Percentiles rank a stretch among this genome's conserved stretches.
phyloP scores from a whole-genome alignment of 2,797 vertebrate species.

The Kryptopterus vitreolus region DNA sequence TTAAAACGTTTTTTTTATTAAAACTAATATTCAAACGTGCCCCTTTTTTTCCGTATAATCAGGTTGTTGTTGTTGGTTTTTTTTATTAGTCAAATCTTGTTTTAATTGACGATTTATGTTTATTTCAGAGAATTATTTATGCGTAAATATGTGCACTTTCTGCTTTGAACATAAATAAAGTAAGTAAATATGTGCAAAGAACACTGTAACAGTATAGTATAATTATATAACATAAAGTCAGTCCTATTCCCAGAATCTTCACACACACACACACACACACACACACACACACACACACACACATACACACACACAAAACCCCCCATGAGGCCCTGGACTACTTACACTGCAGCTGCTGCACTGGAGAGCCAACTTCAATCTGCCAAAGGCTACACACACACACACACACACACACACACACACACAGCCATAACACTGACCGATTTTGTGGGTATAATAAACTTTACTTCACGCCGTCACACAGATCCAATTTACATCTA shows the following conservation, averaged over 20 bases:
- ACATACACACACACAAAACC: constrained; percentile 29
- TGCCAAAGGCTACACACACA: constrained; percentile 41
- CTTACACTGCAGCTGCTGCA: constrained; percentile 39
- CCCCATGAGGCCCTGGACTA: constrained; percentile 24
- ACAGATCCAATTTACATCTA: background rate
- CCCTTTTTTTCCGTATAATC: background rate
- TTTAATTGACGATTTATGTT: background rate
- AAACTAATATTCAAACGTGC: background rate
- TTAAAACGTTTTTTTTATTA: background rate
- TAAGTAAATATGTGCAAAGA: background rate
- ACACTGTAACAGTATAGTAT: background rate
- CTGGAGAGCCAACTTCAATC: constrained; percentile 34
- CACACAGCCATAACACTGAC: background rate
- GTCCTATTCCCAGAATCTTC: constrained; percentile 8
- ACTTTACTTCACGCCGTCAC: background rate
- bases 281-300: constrained; percentile 23
- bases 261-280: constrained; percentile 8
- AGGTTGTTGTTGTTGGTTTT: too few relatives aligned
- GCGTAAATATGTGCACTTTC: background rate
- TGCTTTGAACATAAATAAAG: background rate
- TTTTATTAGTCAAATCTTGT: background rate
- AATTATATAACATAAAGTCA: constrained; percentile 4
- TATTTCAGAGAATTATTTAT: background rate
- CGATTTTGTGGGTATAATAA: constrained; percentile 9
- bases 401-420: constrained; percentile 12